Percentiles rank a stretch among this genome's conserved stretches.
Evolutionary conservation across 2,888 invertebrate species (phyloP).

Genomic region (Heliconius ismenius): DNA sequence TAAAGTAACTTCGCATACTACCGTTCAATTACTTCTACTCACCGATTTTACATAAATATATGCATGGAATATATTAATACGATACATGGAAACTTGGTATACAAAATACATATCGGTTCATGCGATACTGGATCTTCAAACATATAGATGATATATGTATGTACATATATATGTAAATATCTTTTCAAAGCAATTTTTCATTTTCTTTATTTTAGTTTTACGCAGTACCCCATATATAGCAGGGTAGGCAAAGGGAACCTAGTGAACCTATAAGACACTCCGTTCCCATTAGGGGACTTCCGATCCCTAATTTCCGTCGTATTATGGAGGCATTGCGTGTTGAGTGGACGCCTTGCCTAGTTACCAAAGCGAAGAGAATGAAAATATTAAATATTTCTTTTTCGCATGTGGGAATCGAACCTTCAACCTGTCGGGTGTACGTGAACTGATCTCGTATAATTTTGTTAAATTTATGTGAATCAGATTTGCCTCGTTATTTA

Average conservation of each 20-base stretch:
- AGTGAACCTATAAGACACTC: no score
- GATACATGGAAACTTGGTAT: neutral
- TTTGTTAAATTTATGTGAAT: constrained; percentile 10
- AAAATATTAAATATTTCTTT: no score
- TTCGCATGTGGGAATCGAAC: no score
- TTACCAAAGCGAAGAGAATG: no score
- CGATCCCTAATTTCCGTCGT: no score
- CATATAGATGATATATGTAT: neutral
- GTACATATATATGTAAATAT: neutral
- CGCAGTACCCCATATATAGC: no score
- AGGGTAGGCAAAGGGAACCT: no score
- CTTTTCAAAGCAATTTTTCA: neutral
- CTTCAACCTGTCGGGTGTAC: neutral
- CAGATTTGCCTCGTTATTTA: constrained; percentile 22
- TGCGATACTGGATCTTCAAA: neutral
- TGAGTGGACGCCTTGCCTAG: no score
- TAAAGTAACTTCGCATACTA: neutral
- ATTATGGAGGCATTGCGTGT: no score
- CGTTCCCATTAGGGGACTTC: no score
- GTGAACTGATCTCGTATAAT: neutral
- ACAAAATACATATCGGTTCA: neutral
- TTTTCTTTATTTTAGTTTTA: no score
- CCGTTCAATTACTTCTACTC: constrained; percentile 6
- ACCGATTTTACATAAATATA: constrained; percentile 14
- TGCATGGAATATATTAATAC: constrained; percentile 19